Base-by-base conservation (phyloP, 1,140 invertebrate species). In the Eriocheir sinensis region DNA sequence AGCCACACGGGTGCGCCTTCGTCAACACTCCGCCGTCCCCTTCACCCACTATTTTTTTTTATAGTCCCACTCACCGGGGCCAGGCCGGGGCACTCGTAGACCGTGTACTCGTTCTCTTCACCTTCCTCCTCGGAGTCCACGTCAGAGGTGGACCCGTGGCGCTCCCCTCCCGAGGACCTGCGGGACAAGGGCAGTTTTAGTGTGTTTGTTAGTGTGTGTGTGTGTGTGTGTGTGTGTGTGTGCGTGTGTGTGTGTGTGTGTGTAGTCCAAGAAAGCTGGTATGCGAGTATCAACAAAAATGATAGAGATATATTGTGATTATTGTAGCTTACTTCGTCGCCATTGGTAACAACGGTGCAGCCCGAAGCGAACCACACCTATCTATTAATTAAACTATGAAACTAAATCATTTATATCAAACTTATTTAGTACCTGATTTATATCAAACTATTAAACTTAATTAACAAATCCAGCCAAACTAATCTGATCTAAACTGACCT, bases 51-150 rank as follows among this genome's bases (percentile, higher is more conserved):
- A 30, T 27, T 17, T 34, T n/a, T 15, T 38, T 27, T 89, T 53
- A 9, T 95, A 21, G 4, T 21, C 86, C 40, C n/a, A 95, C 91
- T 97, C 97, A 99, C 98, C 89, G 99, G 98, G 96, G 99, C 99
- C 95, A 99, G 97, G 95, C 99, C 99, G 44, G 99, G 99, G 97
- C 99, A 99, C 97, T 99, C 99, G 96, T 99, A 99, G 1, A 99
- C 99, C 0, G 99, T 99, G 97, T 99, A 99, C 97, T 99, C 99
- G 96, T 99, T 99, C 96, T 99, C 99, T 96, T 99, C 99, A 8
- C 90, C 95, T 95, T 97, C 97, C 80, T 99, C 99, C 94, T 99
- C 99, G 90, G 98, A 99, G 95, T 99, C 99, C 0, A 98, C 98
- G 96, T 99, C 99, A 0, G 99, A 99, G 40, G 98, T 97, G 0